These are phyloP conservation scores for Lophochroa leadbeateri DNA, from an alignment of 2,113 vertebrate species.

Conservation along the genomic window DNA sequence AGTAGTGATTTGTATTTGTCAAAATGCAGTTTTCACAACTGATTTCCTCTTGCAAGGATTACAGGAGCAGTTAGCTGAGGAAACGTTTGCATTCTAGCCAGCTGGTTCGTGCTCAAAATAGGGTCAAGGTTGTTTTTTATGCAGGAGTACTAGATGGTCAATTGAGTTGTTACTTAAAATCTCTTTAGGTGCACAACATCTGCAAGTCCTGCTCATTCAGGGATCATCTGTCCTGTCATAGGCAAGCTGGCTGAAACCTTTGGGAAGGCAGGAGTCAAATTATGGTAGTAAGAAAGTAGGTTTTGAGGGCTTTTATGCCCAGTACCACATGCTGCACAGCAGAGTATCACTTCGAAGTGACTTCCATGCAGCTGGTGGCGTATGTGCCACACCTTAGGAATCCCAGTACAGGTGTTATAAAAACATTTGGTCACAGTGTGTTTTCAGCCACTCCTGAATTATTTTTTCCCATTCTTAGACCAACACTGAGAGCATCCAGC, in stretches of 20 bases:
- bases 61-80: background rate
- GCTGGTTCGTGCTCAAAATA: background rate
- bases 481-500: background rate
- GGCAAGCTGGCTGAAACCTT: background rate
- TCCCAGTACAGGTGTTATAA: background rate
- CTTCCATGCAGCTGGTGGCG: background rate
- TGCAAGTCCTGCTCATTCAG: background rate
- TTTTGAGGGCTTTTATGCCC: background rate
- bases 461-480: background rate
- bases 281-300: background rate
- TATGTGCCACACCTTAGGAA: background rate
- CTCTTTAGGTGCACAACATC: background rate
- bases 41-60: slow-evolving; percentile 4
- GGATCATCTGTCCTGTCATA: background rate
- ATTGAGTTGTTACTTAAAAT: background rate
- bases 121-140: background rate
- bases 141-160: background rate
- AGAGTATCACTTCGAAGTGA: background rate
- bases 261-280: background rate
- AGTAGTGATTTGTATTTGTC: background rate
- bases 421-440: background rate
- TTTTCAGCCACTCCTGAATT: background rate
- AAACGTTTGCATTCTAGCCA: background rate
- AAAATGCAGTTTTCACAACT: slow-evolving; percentile 16
- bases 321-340: rapidly evolving